Percentiles rank a stretch among this genome's conserved stretches.
phyloP scores from a whole-genome alignment of 2,797 vertebrate genomes.

The Poeciliopsis paucimaculata region DNA sequence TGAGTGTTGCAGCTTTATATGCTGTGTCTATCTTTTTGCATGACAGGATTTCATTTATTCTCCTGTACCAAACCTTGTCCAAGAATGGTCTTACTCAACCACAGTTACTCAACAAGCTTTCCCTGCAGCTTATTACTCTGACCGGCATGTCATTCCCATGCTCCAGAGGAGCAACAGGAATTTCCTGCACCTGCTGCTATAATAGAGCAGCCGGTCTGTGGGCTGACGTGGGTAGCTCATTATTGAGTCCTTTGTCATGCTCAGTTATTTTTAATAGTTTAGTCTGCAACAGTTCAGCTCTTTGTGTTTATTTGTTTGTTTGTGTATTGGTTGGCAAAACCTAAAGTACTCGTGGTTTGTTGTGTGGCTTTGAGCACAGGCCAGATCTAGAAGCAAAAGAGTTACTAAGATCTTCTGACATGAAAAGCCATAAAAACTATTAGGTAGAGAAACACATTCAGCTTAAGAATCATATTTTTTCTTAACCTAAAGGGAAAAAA shows the following conservation, averaged over 20 bases:
- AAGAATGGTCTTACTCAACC: constrained; percentile 1
- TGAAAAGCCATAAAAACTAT: background rate
- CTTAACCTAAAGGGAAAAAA: background rate
- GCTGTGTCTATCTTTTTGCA: background rate
- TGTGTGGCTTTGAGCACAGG: background rate
- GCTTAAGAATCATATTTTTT: background rate
- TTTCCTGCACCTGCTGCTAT: background rate
- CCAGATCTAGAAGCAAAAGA: background rate
- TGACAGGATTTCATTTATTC: background rate
- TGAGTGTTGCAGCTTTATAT: background rate
- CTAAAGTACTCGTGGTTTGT: background rate
- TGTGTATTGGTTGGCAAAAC: background rate
- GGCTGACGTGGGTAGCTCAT: background rate
- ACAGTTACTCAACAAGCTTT: background rate
- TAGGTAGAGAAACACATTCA: background rate
- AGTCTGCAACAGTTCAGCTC: background rate
- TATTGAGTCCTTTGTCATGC: background rate
- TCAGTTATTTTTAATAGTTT: background rate
- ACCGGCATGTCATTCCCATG: background rate
- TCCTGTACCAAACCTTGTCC: background rate
- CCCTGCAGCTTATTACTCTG: background rate
- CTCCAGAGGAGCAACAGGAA: background rate
- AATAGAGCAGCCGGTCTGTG: background rate
- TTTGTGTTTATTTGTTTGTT: constrained; percentile 4
- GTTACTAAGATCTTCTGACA: background rate